Conservation (phyloP, 2,888 invertebrate genomes). For the Andrena bucephala region DNA sequence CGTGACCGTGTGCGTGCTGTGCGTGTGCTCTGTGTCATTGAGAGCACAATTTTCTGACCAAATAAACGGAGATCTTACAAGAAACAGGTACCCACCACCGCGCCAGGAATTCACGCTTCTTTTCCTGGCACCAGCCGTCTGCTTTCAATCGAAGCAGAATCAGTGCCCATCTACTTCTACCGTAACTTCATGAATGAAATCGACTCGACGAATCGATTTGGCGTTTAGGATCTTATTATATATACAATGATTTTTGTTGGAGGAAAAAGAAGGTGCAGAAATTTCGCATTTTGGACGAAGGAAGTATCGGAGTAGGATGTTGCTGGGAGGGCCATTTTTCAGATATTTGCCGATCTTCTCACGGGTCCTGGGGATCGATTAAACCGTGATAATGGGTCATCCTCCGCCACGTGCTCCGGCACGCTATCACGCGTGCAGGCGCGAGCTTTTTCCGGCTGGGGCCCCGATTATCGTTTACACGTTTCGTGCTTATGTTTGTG, state of each 20-base stretch:
- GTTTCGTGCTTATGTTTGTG: slow-evolving; percentile 72
- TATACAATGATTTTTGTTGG: too few species aligned
- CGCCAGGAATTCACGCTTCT: background rate
- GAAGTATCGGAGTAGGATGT: too few species aligned
- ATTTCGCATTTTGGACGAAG: too few species aligned
- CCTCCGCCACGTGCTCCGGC: slow-evolving; percentile 60
- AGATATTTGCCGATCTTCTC: too few species aligned
- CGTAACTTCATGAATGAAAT: background rate
- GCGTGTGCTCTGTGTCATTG: slow-evolving; percentile 12
- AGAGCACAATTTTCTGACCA: slow-evolving; percentile 18
- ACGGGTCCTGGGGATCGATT: background rate
- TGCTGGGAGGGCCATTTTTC: too few species aligned
- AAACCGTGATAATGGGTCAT: slow-evolving; percentile 33
- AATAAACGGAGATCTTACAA: slow-evolving; percentile 31
- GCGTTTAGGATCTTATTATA: too few species aligned
- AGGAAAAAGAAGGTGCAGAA: too few species aligned
- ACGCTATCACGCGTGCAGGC: slow-evolving; percentile 61
- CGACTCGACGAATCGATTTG: too few species aligned
- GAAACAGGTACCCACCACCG: slow-evolving; percentile 19
- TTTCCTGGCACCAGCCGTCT: background rate
- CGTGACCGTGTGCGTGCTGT: background rate
- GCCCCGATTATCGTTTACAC: slow-evolving; percentile 62
- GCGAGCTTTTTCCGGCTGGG: slow-evolving; percentile 61
- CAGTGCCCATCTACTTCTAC: background rate
- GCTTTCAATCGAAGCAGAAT: background rate